These are phyloP conservation scores for Microcebus griseorufus DNA, from an alignment of 2,113 vertebrate species.

Conservation along the genomic window DNA sequence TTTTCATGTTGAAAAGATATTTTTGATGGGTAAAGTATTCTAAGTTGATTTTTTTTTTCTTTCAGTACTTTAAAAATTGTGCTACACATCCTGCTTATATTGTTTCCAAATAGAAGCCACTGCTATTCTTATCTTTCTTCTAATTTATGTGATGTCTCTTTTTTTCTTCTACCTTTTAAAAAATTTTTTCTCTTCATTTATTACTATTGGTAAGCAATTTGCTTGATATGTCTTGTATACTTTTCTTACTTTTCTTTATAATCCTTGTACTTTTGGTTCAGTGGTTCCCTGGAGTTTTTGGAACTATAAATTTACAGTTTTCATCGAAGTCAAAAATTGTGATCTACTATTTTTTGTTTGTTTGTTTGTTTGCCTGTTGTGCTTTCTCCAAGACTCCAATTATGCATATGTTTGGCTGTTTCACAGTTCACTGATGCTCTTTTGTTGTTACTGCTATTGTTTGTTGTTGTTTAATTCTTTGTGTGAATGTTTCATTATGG, in stretches of 20 bases:
- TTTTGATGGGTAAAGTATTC: neutral
- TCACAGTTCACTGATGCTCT: neutral
- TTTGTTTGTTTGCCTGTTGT: neutral
- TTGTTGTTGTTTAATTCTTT: neutral
- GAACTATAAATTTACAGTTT: neutral
- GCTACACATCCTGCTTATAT: neutral
- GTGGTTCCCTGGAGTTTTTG: neutral
- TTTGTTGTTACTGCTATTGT: neutral
- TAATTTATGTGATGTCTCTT: neutral
- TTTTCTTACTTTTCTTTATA: neutral
- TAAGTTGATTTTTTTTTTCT: neutral
- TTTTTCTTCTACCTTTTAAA: neutral
- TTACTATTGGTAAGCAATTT: neutral
- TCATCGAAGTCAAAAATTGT: neutral
- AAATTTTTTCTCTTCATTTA: neutral
- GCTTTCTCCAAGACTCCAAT: neutral
- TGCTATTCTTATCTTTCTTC: neutral
- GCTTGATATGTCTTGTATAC: neutral
- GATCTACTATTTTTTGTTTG: neutral
- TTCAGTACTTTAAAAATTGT: neutral
- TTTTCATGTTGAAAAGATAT: neutral
- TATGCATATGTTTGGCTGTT: neutral
- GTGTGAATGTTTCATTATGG: neutral
- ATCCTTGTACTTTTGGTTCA: neutral
- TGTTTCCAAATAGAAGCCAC: neutral